Conservation (phyloP, 2,888 invertebrate genomes). For the Diarsia dahlii region DNA sequence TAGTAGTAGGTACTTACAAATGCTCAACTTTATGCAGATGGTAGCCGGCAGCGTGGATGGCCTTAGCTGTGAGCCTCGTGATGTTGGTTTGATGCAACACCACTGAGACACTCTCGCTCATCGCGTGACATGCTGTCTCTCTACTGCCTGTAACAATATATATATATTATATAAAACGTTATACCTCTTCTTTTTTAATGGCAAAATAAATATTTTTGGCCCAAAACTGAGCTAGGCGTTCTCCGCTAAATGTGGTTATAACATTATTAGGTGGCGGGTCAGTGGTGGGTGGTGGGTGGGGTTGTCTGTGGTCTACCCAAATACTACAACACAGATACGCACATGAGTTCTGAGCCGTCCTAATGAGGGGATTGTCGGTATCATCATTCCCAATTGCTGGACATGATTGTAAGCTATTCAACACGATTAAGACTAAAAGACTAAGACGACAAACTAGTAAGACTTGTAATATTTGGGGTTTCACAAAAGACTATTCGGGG, state of each 20-base stretch:
- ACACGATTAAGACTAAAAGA: no score
- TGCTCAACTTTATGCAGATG: conserved; percentile 82
- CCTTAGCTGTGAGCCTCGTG: conserved; percentile 81
- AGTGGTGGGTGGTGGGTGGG: no score
- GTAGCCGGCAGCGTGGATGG: conserved; percentile 82
- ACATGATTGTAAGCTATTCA: not conserved
- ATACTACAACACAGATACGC: not conserved
- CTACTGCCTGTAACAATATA: conserved; percentile 69
- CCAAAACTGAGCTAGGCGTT: not conserved
- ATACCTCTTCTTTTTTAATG: not conserved
- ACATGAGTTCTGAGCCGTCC: not conserved
- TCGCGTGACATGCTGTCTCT: conserved; percentile 61
- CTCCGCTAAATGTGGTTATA: not conserved
- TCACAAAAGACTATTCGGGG: not conserved
- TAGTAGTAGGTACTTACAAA: conserved; percentile 75
- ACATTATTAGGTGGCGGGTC: not conserved
- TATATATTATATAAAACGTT: not conserved
- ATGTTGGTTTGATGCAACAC: conserved; percentile 84
- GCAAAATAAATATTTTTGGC: not conserved
- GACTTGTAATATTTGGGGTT: not conserved
- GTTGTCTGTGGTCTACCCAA: not conserved
- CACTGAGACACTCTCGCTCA: conserved; percentile 76
- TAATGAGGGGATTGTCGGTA: not conserved
- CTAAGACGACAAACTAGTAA: no score
- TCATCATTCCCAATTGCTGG: not conserved